These are phyloP conservation scores for Morelia viridis DNA, from an alignment of 2,797 vertebrate species.

Conservation along the genomic window DNA sequence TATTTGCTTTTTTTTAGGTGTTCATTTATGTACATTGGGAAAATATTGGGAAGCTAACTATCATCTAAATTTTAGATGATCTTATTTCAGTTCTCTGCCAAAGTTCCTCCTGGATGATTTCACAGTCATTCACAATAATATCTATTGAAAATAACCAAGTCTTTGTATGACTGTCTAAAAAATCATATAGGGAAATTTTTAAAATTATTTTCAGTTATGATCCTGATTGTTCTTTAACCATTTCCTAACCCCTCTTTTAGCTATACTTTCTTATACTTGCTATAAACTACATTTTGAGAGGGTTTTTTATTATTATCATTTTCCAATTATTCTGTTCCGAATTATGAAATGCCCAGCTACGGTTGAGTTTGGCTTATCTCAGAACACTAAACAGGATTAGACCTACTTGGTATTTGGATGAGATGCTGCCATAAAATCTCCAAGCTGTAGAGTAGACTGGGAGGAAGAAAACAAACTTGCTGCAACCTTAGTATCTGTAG, in stretches of 20 bases:
- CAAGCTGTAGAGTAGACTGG: neutral
- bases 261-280: neutral
- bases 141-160: conserved; percentile 37
- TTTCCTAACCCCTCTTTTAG: neutral
- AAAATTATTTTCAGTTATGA: conserved; percentile 14
- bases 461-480: neutral
- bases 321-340: neutral
- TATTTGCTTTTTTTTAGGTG: neutral
- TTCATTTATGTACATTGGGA: neutral
- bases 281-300: neutral
- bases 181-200: conserved; percentile 16
- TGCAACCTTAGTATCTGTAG: neutral
- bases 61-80: neutral
- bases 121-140: neutral
- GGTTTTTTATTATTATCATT: neutral
- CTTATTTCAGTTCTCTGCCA: neutral
- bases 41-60: neutral
- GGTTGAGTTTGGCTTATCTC: neutral
- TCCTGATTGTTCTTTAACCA: neutral
- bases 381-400: neutral
- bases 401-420: neutral
- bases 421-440: neutral
- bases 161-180: conserved; percentile 26
- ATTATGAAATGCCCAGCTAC: neutral
- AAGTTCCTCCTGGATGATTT: conserved; percentile 35